Conservation (phyloP, 2,113 vertebrate species). For the Gambusia affinis region DNA sequence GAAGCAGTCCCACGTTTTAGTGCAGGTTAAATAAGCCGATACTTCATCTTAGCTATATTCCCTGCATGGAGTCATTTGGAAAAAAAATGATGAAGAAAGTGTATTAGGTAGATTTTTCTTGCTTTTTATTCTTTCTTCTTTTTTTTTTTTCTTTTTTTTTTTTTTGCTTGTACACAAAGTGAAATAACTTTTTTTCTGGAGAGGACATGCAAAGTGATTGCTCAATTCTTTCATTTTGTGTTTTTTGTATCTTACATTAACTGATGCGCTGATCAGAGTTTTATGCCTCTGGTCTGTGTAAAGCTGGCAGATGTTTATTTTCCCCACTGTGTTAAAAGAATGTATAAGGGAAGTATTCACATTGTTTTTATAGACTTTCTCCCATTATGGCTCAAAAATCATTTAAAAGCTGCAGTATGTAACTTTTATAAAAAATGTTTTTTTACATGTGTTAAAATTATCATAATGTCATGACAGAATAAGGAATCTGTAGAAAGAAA, state of each 20-base stretch:
- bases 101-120: neutral
- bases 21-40: neutral
- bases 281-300: neutral
- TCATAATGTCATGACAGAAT: too few relatives aligned
- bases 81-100: neutral
- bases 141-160: neutral
- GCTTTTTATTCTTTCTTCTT: too few relatives aligned
- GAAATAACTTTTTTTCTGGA: slow-evolving; percentile 24
- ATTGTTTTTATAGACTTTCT: neutral
- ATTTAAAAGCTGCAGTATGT: too few relatives aligned
- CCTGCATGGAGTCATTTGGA: slow-evolving; percentile 27
- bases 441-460: too few relatives aligned
- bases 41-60: neutral
- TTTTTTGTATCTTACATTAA: neutral
- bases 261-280: neutral
- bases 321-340: neutral
- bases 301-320: neutral
- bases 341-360: neutral
- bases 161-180: slow-evolving; percentile 1
- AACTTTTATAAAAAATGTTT: too few relatives aligned
- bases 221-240: neutral
- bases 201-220: slow-evolving; percentile 3
- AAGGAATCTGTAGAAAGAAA: too few relatives aligned
- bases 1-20: slow-evolving; percentile 18
- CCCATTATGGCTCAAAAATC: neutral